Percentiles rank a stretch among this genome's conserved stretches.
Conservation (phyloP, 1,140 invertebrate species). For the Antheraea mylitta region DNA sequence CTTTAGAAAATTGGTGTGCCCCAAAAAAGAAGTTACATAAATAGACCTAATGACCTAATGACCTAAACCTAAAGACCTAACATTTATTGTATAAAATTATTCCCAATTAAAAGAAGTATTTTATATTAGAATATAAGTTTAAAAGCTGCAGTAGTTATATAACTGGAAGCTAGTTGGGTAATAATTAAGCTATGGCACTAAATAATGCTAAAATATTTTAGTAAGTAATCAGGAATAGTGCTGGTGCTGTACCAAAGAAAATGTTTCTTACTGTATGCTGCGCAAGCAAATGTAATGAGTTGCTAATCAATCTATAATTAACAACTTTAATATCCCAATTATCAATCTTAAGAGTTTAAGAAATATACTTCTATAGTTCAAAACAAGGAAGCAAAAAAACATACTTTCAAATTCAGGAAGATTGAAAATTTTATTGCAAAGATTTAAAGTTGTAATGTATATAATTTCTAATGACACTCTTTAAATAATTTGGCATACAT, state of each 20-base stretch:
- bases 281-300: conserved; percentile 18
- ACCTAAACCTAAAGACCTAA: not conserved
- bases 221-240: conserved; percentile 1
- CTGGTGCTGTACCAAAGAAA: conserved; percentile 27
- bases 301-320: conserved; percentile 27
- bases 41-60: too few relatives aligned
- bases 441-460: not conserved
- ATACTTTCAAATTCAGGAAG: not conserved
- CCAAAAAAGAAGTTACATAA: too few relatives aligned
- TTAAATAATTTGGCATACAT: not conserved
- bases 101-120: not conserved
- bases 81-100: not conserved
- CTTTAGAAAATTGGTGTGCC: too few relatives aligned
- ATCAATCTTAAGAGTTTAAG: not conserved
- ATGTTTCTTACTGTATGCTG: conserved; percentile 30
- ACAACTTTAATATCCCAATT: conserved; percentile 16
- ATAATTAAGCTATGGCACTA: not conserved
- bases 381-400: too few relatives aligned
- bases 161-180: not conserved
- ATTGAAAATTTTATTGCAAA: not conserved
- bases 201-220: conserved; percentile 25
- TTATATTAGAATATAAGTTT: not conserved
- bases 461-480: not conserved
- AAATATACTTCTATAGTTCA: not conserved
- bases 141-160: not conserved